Conservation (phyloP, 2,113 vertebrate species). For the Xyrauchen texanus region DNA sequence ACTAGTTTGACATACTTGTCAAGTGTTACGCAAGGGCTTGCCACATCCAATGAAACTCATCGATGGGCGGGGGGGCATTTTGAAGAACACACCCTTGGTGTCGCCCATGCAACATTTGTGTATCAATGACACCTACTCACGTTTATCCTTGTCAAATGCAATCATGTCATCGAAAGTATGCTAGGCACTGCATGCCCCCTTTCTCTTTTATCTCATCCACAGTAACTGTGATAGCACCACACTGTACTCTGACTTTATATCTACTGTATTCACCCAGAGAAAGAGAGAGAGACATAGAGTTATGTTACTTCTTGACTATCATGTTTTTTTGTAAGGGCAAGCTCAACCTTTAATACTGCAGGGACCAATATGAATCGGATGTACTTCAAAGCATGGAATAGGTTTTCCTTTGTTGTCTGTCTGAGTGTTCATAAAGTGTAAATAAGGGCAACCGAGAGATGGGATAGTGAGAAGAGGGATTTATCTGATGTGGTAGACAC, state of each 20-base stretch:
- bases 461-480: slow-evolving; percentile 22
- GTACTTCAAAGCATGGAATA: slow-evolving; percentile 23
- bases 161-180: slow-evolving; percentile 33
- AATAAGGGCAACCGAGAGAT: slow-evolving; percentile 35
- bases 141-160: slow-evolving; percentile 47
- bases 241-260: slow-evolving; percentile 22
- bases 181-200: neutral
- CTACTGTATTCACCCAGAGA: neutral
- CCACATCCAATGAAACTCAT: slow-evolving; percentile 47
- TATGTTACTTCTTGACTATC: neutral
- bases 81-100: slow-evolving; percentile 45
- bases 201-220: slow-evolving; percentile 19
- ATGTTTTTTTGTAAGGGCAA: slow-evolving; percentile 1
- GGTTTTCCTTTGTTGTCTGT: slow-evolving; percentile 10
- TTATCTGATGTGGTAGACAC: slow-evolving; percentile 32
- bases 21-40: slow-evolving; percentile 46
- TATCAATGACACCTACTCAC: slow-evolving; percentile 52
- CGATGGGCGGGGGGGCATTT: slow-evolving; percentile 35
- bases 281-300: neutral
- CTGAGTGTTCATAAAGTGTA: neutral
- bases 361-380: slow-evolving; percentile 17
- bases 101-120: slow-evolving; percentile 18
- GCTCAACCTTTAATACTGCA: neutral
- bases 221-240: neutral
- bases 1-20: slow-evolving; percentile 48